phyloP scores from a whole-genome alignment of 2,113 vertebrate genomes.

The Ptilorrhoa leucosticta region DNA sequence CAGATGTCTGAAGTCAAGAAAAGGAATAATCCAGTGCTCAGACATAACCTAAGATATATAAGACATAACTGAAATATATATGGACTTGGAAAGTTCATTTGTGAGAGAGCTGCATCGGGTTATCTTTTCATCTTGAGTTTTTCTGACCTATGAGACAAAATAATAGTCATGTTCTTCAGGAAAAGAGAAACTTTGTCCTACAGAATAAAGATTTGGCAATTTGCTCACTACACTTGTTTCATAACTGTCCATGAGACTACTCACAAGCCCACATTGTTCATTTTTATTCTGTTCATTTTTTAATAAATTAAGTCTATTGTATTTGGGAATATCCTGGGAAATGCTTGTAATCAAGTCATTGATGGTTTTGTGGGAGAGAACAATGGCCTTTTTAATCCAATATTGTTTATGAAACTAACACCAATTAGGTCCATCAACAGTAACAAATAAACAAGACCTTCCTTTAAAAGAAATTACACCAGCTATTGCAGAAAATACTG shows the following conservation, averaged over 20 bases:
- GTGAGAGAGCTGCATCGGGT: not conserved
- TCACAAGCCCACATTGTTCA: not conserved
- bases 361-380: not conserved
- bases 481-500: not conserved
- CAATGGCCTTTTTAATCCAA: not conserved
- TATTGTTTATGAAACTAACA: not conserved
- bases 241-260: not conserved
- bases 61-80: not conserved
- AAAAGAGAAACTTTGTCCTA: not conserved
- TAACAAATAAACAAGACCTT: not conserved
- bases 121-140: not conserved
- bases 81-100: not conserved
- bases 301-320: constrained; percentile 8
- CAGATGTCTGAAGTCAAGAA: not conserved
- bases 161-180: not conserved
- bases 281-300: not conserved
- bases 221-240: not conserved
- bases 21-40: not conserved
- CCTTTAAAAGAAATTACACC: not conserved
- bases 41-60: not conserved
- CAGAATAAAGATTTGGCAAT: not conserved
- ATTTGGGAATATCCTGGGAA: not conserved
- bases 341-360: not conserved
- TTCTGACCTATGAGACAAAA: not conserved
- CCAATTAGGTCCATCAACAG: not conserved